Conservation (phyloP, 1,140 invertebrate species). For the Ditylenchus dipsaci region DNA sequence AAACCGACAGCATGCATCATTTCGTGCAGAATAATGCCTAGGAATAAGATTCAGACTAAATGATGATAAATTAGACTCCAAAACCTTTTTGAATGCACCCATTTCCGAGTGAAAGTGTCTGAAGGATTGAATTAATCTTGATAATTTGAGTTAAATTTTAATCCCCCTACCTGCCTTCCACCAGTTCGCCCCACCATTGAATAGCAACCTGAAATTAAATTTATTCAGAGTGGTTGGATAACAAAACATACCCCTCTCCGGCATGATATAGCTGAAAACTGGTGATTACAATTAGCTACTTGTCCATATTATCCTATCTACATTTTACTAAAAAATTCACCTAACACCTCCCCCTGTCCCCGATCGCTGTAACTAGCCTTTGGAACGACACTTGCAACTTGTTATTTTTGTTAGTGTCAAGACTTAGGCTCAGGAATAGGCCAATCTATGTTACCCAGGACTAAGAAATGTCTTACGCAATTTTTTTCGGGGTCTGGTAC, state of each 20-base stretch:
- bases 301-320: too few species aligned
- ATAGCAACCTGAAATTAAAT: conserved; percentile 35
- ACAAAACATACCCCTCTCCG: conserved; percentile 40
- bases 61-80: background rate
- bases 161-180: conserved; percentile 57
- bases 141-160: background rate
- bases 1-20: conserved; percentile 60
- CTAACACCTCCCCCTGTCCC: too few species aligned
- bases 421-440: too few species aligned
- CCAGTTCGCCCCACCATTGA: conserved; percentile 47
- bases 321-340: too few species aligned
- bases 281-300: too few species aligned
- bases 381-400: too few species aligned
- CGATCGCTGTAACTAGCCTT: too few species aligned
- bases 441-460: too few species aligned
- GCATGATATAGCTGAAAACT: conserved; percentile 43
- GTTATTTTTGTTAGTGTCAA: too few species aligned
- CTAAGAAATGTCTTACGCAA: too few species aligned
- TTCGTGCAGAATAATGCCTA: conserved; percentile 59
- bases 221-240: background rate
- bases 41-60: background rate
- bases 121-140: conserved; percentile 42
- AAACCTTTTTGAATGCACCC: conserved; percentile 66
- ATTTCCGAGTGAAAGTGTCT: conserved; percentile 63
- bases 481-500: too few species aligned